These are phyloP conservation scores for Suricata suricatta DNA, from an alignment of 2,113 vertebrate genomes.

Conservation along the genomic window DNA sequence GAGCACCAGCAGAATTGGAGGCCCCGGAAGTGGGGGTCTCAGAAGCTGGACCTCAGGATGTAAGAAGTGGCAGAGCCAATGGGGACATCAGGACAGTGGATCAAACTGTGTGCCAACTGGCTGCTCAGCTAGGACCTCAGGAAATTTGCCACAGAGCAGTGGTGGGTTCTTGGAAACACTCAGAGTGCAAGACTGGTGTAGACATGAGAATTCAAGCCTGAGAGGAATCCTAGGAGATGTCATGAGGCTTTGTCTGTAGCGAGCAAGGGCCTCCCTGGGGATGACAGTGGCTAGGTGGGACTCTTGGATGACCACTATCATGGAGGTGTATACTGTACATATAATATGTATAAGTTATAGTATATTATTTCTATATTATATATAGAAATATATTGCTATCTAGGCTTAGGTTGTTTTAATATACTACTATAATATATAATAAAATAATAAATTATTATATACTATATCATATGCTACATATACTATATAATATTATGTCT, in stretches of 20 bases:
- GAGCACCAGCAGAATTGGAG: not conserved
- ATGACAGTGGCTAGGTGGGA: no score
- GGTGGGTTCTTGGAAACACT: not conserved
- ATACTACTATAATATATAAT: no score
- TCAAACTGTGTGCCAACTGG: not conserved
- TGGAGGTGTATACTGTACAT: no score
- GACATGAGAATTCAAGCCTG: not conserved
- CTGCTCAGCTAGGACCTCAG: not conserved
- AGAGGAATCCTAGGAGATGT: not conserved
- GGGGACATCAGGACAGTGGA: not conserved
- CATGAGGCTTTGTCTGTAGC: rapidly evolving
- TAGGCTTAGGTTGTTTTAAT: no score
- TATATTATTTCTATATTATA: not conserved
- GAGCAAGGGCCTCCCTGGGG: not conserved
- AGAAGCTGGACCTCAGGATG: not conserved
- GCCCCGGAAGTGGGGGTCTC: not conserved
- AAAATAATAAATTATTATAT: no score
- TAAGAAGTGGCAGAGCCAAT: not conserved
- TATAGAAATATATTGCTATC: not conserved
- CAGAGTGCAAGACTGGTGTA: not conserved
- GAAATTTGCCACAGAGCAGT: not conserved
- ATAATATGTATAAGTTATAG: not conserved
- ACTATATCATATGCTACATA: not conserved
- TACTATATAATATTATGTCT: not conserved
- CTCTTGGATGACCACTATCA: not conserved